Evolutionary conservation across 2,113 vertebrate genomes (phyloP).

Genomic region (Hydrolagus affinis): DNA sequence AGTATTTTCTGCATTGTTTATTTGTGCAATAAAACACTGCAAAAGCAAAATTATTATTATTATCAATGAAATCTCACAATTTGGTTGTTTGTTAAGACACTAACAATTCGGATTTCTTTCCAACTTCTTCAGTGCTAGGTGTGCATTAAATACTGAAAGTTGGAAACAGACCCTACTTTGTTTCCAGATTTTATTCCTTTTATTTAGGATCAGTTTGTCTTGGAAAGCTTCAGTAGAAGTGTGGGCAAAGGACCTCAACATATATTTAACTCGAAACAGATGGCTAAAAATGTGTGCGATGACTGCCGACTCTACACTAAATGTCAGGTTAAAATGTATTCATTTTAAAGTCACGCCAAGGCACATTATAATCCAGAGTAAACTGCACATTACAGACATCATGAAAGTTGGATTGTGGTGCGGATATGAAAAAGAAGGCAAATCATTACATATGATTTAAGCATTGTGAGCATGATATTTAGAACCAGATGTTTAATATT

Average conservation of each 20-base stretch:
- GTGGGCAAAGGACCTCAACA: conserved; percentile 1
- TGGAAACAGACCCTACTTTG: not conserved
- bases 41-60: too few relatives aligned
- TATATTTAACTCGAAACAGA: conserved; percentile 1
- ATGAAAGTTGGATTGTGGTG: not conserved
- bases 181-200: not conserved
- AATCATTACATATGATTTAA: not conserved
- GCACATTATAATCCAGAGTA: conserved; percentile 10
- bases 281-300: conserved; percentile 2
- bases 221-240: conserved; percentile 10
- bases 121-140: not conserved
- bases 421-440: not conserved
- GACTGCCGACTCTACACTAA: not conserved
- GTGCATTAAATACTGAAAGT: not conserved
- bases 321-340: not conserved
- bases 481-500: too few relatives aligned
- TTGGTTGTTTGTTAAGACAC: not conserved
- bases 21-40: too few relatives aligned
- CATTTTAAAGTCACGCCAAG: not conserved
- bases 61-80: too few relatives aligned
- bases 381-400: not conserved
- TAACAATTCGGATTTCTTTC: not conserved
- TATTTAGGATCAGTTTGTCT: conserved; percentile 11
- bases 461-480: too few relatives aligned
- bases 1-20: too few relatives aligned